Percentiles rank a stretch among this genome's conserved stretches.
Evolutionary conservation across 2,113 vertebrate species (phyloP).

Genomic region (Marcusenius ussheri): DNA sequence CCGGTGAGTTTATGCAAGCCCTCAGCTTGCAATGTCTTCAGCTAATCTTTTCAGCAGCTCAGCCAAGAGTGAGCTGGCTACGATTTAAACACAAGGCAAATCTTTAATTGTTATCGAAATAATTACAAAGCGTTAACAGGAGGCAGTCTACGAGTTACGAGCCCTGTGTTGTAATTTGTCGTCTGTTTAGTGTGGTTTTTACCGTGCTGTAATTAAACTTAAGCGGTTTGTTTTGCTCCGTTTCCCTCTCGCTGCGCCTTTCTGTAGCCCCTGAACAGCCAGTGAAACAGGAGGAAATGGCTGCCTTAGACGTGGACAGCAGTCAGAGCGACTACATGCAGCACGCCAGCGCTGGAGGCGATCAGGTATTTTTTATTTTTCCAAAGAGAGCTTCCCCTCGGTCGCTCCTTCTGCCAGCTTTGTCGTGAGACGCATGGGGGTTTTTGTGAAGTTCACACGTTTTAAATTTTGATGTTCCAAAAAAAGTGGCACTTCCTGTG

Average conservation of each 20-base stretch:
- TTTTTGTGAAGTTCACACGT: conserved; percentile 65
- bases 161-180: conserved; percentile 3
- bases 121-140: neutral
- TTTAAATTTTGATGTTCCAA: conserved; percentile 63
- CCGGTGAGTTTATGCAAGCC: conserved; percentile 64
- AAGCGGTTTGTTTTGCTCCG: conserved; percentile 57
- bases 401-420: conserved; percentile 33
- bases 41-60: conserved; percentile 50
- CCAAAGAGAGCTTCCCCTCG: conserved; percentile 26
- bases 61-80: conserved; percentile 59
- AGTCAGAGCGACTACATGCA: conserved; percentile 87
- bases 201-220: conserved; percentile 48
- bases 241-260: conserved; percentile 47
- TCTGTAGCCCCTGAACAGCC: conserved; percentile 81
- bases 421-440: conserved; percentile 39
- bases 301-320: conserved; percentile 96
- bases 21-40: conserved; percentile 55
- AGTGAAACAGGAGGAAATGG: conserved; percentile 96
- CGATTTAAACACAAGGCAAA: conserved; percentile 56
- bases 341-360: conserved; percentile 64
- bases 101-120: conserved; percentile 40
- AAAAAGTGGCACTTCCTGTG: conserved; percentile 84
- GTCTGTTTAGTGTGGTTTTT: conserved; percentile 50
- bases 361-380: conserved; percentile 58
- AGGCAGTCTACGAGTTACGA: neutral